Percentiles rank a stretch among this genome's conserved stretches.
These are phyloP conservation scores for Phlogophora meticulosa DNA, from an alignment of 2,888 invertebrate species.

Conservation along the genomic window DNA sequence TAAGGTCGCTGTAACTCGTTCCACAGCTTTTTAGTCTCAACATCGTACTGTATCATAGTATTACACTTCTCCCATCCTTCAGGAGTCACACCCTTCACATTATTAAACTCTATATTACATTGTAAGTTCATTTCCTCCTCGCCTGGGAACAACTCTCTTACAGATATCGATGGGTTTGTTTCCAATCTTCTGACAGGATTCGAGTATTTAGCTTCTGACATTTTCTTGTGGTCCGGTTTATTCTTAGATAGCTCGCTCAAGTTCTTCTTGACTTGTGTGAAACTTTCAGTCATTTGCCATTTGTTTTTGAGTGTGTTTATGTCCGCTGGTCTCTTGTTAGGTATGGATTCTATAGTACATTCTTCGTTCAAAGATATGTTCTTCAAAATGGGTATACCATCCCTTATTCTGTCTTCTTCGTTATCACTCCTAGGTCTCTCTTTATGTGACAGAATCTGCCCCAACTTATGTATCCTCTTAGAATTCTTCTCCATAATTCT, in stretches of 20 bases:
- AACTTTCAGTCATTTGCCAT: constrained; percentile 89
- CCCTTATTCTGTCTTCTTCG: constrained; percentile 79
- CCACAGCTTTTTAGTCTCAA: constrained; percentile 95
- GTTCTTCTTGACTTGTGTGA: constrained; percentile 88
- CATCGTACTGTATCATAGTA: constrained; percentile 95
- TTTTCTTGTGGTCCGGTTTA: constrained; percentile 83
- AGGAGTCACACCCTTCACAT: constrained; percentile 93
- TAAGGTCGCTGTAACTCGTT: constrained; percentile 96
- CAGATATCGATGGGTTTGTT: constrained; percentile 95
- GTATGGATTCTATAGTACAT: constrained; percentile 91
- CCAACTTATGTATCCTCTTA: constrained; percentile 86
- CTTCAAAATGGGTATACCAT: constrained; percentile 76
- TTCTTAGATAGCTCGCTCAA: constrained; percentile 88
- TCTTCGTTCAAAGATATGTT: constrained; percentile 91
- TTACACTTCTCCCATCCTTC: constrained; percentile 96
- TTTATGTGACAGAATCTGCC: constrained; percentile 82
- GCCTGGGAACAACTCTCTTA: constrained; percentile 95
- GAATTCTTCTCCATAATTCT: constrained; percentile 86
- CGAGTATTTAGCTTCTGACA: constrained; percentile 85
- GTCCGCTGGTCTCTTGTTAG: constrained; percentile 86
- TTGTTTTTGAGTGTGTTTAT: constrained; percentile 89
- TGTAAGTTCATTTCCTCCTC: constrained; percentile 95
- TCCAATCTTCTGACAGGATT: constrained; percentile 93
- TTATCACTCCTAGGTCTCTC: constrained; percentile 75
- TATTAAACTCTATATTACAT: constrained; percentile 94